phyloP scores from a whole-genome alignment of 2,797 vertebrate species.

The Cygnus olor region DNA sequence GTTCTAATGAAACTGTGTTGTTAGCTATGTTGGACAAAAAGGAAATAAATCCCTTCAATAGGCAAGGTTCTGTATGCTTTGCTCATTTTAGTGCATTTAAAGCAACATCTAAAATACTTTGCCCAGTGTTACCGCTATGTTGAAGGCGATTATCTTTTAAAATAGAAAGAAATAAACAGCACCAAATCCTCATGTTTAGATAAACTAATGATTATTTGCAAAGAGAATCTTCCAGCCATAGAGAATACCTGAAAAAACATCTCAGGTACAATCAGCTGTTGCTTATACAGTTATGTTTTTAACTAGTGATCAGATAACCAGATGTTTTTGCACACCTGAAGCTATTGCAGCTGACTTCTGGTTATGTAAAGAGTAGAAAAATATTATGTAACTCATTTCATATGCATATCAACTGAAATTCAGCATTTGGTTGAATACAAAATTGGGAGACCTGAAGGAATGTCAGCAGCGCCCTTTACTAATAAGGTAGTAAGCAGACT shows the following conservation, averaged over 20 bases:
- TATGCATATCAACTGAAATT: not conserved
- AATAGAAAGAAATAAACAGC: not conserved
- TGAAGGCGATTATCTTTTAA: not conserved
- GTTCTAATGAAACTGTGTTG: not conserved
- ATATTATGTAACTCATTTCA: not conserved
- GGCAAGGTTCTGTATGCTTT: accelerated
- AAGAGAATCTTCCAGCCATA: not conserved
- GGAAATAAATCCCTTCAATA: not conserved
- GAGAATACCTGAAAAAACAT: not conserved
- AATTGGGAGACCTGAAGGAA: not conserved
- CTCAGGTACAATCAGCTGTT: not conserved
- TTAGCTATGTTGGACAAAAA: not conserved
- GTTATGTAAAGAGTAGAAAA: not conserved
- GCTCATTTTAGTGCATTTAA: not conserved
- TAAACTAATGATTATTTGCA: not conserved
- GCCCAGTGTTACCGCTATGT: not conserved
- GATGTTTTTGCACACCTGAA: not conserved
- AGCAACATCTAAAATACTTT: not conserved
- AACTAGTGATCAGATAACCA: not conserved
- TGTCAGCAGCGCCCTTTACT: not conserved
- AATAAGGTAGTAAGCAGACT: not conserved
- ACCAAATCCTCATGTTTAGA: not conserved
- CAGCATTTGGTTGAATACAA: not conserved
- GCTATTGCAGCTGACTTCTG: not conserved
- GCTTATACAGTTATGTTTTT: not conserved